A percentile compares a stretch with the other conserved stretches of the same genome.
These are phyloP conservation scores for Rhinella marina DNA, from an alignment of 2,797 vertebrate genomes.

Conservation along the genomic window DNA sequence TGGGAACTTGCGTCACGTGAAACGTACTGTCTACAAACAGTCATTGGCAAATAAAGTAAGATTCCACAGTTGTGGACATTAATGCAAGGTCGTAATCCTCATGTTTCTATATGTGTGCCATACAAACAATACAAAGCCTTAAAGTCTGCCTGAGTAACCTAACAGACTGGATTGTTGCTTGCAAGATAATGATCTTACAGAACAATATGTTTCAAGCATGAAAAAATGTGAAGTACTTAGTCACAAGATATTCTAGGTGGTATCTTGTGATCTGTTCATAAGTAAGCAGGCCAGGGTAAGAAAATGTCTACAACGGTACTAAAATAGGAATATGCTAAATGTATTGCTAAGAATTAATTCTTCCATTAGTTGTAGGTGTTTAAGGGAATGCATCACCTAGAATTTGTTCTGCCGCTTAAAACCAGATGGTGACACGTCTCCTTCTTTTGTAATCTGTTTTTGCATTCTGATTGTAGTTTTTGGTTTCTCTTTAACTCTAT, in stretches of 20 bases:
- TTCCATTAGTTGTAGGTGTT: too few relatives aligned
- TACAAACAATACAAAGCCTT: background rate
- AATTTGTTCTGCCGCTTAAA: too few relatives aligned
- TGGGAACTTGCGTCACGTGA: constrained; percentile 33
- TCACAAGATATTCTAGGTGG: background rate
- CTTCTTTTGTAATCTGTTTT: too few relatives aligned
- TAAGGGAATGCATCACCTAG: too few relatives aligned
- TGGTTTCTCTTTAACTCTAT: too few relatives aligned
- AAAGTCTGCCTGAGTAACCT: background rate
- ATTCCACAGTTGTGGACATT: constrained; percentile 19
- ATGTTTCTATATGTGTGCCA: constrained; percentile 5
- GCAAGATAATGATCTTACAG: background rate
- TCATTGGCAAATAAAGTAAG: constrained; percentile 39
- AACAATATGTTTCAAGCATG: background rate
- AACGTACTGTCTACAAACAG: constrained; percentile 22
- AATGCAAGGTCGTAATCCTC: constrained; percentile 15
- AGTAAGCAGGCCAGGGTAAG: background rate
- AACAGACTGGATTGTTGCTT: background rate
- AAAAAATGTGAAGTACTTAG: background rate
- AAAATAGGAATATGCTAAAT: background rate
- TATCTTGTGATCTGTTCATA: background rate
- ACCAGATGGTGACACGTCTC: too few relatives aligned
- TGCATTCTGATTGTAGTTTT: too few relatives aligned
- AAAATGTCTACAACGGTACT: background rate
- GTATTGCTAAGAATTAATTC: too few relatives aligned